phyloP scores from a whole-genome alignment of 2,113 vertebrate genomes.

The Periophthalmodon schlosseri region DNA sequence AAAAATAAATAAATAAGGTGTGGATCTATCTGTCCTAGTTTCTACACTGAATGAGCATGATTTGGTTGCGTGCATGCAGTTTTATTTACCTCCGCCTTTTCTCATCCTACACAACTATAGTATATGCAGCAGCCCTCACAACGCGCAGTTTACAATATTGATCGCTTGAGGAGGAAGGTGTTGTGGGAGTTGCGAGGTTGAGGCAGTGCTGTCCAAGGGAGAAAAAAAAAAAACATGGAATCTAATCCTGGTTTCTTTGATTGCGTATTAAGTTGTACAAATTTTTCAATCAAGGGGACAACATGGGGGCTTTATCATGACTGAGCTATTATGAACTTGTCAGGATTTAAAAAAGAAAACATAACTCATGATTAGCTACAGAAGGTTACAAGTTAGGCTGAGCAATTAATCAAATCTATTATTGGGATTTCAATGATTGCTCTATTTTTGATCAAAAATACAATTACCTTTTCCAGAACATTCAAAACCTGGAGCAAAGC shows the following conservation, averaged over 20 bases:
- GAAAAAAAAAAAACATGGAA: slow-evolving; percentile 15
- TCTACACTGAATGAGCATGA: slow-evolving; percentile 65
- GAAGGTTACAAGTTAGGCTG: background rate
- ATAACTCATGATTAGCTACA: background rate
- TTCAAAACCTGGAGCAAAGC: too few relatives aligned
- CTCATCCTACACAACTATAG: slow-evolving; percentile 29
- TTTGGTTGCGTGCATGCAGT: slow-evolving; percentile 44
- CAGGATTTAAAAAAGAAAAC: background rate
- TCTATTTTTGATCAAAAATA: too few relatives aligned
- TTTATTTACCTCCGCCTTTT: slow-evolving; percentile 49
- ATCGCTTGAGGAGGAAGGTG: slow-evolving; percentile 39
- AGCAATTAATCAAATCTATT: too few relatives aligned
- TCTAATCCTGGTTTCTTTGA: slow-evolving; percentile 1
- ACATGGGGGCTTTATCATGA: background rate
- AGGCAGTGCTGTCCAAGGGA: slow-evolving; percentile 7
- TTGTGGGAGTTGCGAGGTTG: background rate
- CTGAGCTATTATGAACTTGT: background rate
- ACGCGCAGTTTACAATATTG: slow-evolving; percentile 39
- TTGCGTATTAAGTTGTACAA: background rate
- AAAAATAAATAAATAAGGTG: slow-evolving; percentile 52
- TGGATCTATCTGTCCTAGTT: slow-evolving; percentile 62
- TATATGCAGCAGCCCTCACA: slow-evolving; percentile 18
- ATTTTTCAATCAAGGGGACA: background rate
- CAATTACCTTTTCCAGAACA: too few relatives aligned
- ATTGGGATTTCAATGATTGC: too few relatives aligned